Evolutionary conservation across 1,140 invertebrate species (phyloP).

Genomic region (Leptonema lineaticorne): DNA sequence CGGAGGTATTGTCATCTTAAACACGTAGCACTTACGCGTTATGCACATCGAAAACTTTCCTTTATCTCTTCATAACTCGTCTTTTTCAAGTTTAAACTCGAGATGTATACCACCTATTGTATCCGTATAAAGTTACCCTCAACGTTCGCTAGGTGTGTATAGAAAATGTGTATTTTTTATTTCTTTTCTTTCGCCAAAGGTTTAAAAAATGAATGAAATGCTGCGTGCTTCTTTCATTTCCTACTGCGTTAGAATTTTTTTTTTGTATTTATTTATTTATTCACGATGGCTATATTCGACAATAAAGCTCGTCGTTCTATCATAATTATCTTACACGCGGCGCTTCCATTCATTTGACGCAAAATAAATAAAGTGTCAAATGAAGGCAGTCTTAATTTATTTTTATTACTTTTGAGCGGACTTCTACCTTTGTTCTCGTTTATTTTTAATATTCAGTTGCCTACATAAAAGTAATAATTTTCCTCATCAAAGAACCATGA

Average conservation of each 20-base stretch:
- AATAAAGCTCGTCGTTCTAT: neutral
- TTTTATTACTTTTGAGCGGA: conserved; percentile 9
- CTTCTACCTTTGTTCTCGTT: neutral
- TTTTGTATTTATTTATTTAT: neutral
- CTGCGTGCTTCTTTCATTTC: no score
- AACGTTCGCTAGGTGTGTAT: no score
- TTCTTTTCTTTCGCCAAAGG: no score
- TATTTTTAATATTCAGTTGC: conserved; percentile 17
- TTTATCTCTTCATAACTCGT: neutral
- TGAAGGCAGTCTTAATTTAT: conserved; percentile 9
- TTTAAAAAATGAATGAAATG: no score
- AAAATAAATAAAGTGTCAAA: conserved; percentile 14
- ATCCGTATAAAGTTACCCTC: no score
- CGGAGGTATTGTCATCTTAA: neutral
- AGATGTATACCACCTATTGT: no score
- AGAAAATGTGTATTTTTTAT: no score
- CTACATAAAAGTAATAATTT: conserved; percentile 13
- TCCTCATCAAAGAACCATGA: conserved; percentile 12
- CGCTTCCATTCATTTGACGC: neutral
- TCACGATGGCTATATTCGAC: neutral
- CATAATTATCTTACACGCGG: neutral
- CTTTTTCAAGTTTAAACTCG: neutral
- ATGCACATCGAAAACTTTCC: neutral
- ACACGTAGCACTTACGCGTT: neutral
- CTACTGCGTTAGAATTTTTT: neutral